These are phyloP conservation scores for Hepsetus odoe DNA, from an alignment of 2,113 vertebrate species.

Conservation along the genomic window DNA sequence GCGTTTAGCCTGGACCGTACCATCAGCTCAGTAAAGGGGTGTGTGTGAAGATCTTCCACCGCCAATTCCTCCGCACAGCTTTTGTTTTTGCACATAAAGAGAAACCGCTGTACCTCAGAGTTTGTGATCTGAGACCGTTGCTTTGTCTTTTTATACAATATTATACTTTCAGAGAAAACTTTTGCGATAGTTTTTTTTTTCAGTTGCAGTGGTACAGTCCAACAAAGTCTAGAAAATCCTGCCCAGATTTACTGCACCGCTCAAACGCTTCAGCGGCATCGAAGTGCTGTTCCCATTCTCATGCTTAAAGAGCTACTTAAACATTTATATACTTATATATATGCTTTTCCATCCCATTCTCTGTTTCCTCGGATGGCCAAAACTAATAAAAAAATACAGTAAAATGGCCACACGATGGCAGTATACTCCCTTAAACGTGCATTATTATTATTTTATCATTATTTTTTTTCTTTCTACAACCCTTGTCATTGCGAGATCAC, in stretches of 20 bases:
- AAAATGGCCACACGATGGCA: no score
- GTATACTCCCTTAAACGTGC: no score
- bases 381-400: no score
- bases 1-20: constrained; percentile 12
- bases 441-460: no score
- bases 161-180: neutral
- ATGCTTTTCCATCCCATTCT: neutral
- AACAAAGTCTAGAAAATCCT: constrained; percentile 53
- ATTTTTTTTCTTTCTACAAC: no score
- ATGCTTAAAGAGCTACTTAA: no score
- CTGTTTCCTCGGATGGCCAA: no score
- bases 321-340: no score
- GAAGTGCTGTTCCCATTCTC: no score
- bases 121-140: no score
- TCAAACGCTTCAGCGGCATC: no score
- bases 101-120: neutral
- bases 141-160: neutral
- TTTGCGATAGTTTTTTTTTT: neutral
- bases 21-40: neutral
- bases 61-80: neutral
- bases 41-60: neutral
- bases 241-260: neutral
- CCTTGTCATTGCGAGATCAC: no score
- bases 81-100: neutral
- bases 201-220: constrained; percentile 7